Conservation (phyloP, 2,797 vertebrate species). For the Leptoclinus maculatus region DNA sequence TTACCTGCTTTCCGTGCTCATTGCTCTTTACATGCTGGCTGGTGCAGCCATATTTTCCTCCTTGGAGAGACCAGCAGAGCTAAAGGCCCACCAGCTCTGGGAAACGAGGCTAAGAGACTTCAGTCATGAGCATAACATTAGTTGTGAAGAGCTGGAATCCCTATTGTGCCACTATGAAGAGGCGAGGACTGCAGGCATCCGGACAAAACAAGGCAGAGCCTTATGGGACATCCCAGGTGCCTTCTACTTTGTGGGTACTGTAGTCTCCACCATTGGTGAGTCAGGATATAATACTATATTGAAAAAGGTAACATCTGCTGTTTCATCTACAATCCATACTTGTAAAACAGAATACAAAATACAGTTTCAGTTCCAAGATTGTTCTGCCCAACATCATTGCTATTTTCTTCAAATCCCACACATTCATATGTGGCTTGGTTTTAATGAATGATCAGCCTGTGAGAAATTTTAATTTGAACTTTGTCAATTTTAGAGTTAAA, state of each 20-base stretch:
- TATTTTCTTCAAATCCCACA: neutral
- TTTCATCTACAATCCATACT: neutral
- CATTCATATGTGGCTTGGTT: neutral
- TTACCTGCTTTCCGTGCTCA: constrained; percentile 63
- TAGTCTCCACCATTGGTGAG: constrained; percentile 80
- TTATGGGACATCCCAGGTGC: constrained; percentile 76
- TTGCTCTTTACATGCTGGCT: constrained; percentile 75
- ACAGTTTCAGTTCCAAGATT: neutral
- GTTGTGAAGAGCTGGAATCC: constrained; percentile 43
- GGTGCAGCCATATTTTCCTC: constrained; percentile 76
- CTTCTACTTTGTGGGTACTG: constrained; percentile 80
- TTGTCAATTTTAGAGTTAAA: neutral
- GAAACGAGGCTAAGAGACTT: constrained; percentile 59
- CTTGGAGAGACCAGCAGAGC: constrained; percentile 71
- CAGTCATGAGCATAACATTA: constrained; percentile 57
- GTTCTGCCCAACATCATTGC: neutral
- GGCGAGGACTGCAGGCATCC: constrained; percentile 63
- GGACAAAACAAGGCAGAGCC: constrained; percentile 53
- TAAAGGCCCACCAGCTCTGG: constrained; percentile 69
- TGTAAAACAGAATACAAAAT: neutral
- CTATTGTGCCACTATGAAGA: constrained; percentile 71
- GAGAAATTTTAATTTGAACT: neutral
- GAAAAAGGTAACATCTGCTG: neutral
- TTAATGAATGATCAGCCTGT: neutral
- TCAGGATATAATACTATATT: neutral